These are phyloP conservation scores for Acanthisitta chloris DNA, from an alignment of 2,113 vertebrate genomes.

Conservation along the genomic window DNA sequence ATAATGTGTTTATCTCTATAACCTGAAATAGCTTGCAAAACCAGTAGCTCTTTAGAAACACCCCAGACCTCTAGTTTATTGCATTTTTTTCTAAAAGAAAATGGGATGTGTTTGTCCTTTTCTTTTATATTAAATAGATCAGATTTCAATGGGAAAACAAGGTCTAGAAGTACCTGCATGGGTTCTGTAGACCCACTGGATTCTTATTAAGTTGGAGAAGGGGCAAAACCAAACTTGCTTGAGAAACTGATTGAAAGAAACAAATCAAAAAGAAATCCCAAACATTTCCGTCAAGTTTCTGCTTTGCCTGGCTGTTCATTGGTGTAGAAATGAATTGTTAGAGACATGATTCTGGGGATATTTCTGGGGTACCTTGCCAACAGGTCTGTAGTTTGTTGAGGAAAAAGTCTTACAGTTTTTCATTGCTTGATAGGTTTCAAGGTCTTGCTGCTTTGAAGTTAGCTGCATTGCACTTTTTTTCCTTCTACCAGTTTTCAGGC, in stretches of 20 bases:
- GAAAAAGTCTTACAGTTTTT: accelerated
- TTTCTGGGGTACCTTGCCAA: not conserved
- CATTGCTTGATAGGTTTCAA: not conserved
- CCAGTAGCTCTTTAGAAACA: not conserved
- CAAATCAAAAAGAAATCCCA: not conserved
- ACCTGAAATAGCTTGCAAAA: not conserved
- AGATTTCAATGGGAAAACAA: not conserved
- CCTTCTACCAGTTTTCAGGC: not conserved
- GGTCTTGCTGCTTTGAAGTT: not conserved
- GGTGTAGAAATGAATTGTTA: not conserved
- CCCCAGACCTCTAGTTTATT: not conserved
- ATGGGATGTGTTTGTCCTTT: not conserved
- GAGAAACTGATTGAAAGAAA: not conserved
- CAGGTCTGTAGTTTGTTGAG: not conserved
- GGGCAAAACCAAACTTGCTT: not conserved
- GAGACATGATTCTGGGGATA: not conserved
- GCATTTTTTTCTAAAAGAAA: not conserved
- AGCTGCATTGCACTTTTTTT: not conserved
- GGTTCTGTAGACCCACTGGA: not conserved
- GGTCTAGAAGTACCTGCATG: not conserved
- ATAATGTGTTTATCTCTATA: not conserved
- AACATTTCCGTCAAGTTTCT: not conserved
- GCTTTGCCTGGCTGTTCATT: not conserved
- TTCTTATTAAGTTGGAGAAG: not conserved
- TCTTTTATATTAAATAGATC: not conserved